These are phyloP conservation scores for Nothoprocta perdicaria DNA, from an alignment of 2,113 vertebrate species.

Conservation along the genomic window DNA sequence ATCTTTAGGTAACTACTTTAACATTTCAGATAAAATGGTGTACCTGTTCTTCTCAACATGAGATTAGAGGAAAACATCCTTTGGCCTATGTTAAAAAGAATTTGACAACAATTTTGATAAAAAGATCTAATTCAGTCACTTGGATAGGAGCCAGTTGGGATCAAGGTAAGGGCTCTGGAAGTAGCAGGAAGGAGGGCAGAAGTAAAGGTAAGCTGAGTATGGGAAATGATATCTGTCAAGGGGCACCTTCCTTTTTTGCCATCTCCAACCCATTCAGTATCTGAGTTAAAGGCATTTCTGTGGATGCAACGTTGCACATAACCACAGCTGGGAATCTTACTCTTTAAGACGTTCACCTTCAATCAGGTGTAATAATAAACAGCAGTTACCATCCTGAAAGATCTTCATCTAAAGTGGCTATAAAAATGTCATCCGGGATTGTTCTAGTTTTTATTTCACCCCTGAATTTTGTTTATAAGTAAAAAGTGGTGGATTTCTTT, in stretches of 20 bases:
- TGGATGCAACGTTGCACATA: neutral
- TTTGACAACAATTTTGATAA: neutral
- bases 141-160: rapidly evolving
- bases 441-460: neutral
- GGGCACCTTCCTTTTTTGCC: neutral
- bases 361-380: neutral
- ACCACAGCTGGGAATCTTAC: neutral
- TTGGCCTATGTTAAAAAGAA: neutral
- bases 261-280: neutral
- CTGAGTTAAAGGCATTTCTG: neutral
- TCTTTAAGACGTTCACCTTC: neutral
- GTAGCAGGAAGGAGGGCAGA: neutral
- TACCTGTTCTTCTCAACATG: no score
- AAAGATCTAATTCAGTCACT: neutral
- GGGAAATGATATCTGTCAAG: neutral
- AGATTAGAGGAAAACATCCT: neutral
- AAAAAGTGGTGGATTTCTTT: neutral
- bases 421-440: neutral
- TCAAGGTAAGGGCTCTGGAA: neutral
- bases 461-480: neutral
- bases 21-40: neutral
- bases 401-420: neutral
- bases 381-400: neutral
- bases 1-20: neutral
- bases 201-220: neutral